phyloP scores from a whole-genome alignment of 2,797 vertebrate species.

The Pogonophryne albipinna region DNA sequence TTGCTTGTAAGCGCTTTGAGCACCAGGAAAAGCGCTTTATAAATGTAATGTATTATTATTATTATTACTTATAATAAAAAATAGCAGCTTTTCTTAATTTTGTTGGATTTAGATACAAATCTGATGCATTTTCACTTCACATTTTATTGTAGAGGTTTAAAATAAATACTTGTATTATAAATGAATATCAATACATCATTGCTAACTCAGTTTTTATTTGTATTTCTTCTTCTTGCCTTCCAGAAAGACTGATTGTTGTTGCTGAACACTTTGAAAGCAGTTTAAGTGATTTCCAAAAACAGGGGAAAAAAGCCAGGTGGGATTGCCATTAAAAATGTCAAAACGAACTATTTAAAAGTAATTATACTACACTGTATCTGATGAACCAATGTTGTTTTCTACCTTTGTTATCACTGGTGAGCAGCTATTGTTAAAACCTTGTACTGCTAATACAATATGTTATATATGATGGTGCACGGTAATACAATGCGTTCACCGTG shows the following conservation, averaged over 20 bases:
- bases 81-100: no score
- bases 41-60: no score
- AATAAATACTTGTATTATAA: neutral
- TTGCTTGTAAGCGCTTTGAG: no score
- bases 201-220: neutral
- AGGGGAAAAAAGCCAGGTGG: conserved; percentile 90
- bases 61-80: no score
- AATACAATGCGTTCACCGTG: conserved; percentile 24
- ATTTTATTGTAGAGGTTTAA: neutral
- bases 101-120: no score
- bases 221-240: conserved; percentile 20
- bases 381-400: neutral
- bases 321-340: neutral
- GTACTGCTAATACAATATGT: neutral
- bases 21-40: no score
- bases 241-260: conserved; percentile 96
- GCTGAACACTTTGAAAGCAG: conserved; percentile 94
- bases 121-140: neutral
- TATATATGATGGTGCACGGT: neutral
- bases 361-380: neutral
- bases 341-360: neutral
- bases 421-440: neutral
- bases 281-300: conserved; percentile 91
- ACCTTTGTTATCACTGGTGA: neutral
- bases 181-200: neutral